Evolutionary conservation across 2,888 invertebrate genomes (phyloP), one percentile per base, ranked within the genome.

Genomic region (Strigamia crassipes): DNA sequence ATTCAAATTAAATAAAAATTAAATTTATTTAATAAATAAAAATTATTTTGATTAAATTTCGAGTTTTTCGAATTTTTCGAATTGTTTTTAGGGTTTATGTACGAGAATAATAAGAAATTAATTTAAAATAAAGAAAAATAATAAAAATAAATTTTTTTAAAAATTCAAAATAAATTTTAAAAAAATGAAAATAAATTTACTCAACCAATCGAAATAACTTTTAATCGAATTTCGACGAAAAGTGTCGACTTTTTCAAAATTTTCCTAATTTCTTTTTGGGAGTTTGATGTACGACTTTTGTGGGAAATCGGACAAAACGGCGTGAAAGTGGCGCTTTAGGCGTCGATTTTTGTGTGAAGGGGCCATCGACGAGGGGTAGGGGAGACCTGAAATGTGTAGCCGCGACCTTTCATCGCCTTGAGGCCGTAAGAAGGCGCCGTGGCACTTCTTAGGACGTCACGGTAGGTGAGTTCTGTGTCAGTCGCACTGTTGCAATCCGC

Each of bases 361-460:
- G 73, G 73, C 73, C 73, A 73, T 73, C 73, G 13, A 73, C 13
- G 1, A 21, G 18, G n/a, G 18, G 3, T 6, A 18, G 51, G 51
- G 1, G 5, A 13, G 9, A 0, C 56, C 18, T 18, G 9, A 56
- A 56, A 46, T 46, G 15, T 46, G 46, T n/a, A 46, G 4, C 56
- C 56, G 18, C 27, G 73, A 73, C 73, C 73, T 73, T 73, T 73
- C 73, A 73, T 73, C 73, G 31, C 73, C 31, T 73, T 31, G 56
- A 56, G 5, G n/a, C 10, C 10, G n/a, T 10, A 1, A 21, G 61
- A 61, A 61, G 61, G 61, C 61, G 61, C 61, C 73, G 15, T 73
- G 27, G 73, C 73, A 73, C 73, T 73, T 73, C 73, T 73, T 73
- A 73, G 73, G 27, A 73, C 73, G 73, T 73, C 73, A 73, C 73